Evolutionary conservation across 1,140 invertebrate genomes (phyloP).

Genomic region (Hypsibius dujardini): DNA sequence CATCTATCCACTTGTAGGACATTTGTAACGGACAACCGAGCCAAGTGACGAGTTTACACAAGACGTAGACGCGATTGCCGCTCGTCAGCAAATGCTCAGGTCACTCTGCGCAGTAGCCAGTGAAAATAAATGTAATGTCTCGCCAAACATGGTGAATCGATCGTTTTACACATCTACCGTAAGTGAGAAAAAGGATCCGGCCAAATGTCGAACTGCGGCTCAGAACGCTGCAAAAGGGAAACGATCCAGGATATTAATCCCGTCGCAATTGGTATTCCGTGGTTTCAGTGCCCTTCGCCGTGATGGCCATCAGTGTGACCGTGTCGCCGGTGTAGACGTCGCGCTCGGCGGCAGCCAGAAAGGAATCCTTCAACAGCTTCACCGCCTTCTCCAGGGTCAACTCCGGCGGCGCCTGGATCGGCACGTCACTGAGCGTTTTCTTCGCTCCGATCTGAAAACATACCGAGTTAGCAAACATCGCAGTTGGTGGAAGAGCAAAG

Average conservation of each 20-base stretch:
- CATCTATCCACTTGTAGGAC: no score
- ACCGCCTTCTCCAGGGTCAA: slow-evolving; percentile 60
- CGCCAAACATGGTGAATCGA: no score
- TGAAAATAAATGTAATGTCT: no score
- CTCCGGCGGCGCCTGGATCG: slow-evolving; percentile 31
- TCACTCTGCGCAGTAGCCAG: no score
- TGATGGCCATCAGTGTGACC: neutral
- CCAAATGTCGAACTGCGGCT: no score
- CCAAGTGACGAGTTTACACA: no score
- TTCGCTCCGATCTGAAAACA: slow-evolving; percentile 52
- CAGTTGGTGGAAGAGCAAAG: neutral
- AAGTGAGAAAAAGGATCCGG: no score
- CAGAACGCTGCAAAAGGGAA: neutral
- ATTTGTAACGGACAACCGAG: no score
- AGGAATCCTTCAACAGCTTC: slow-evolving; percentile 73
- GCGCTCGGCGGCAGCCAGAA: slow-evolving; percentile 85
- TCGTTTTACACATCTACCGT: no score
- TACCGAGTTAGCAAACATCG: neutral
- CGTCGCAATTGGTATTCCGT: slow-evolving; percentile 8
- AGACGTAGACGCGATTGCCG: no score
- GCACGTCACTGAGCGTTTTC: slow-evolving; percentile 52
- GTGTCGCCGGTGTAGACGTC: slow-evolving; percentile 88
- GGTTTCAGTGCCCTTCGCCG: neutral
- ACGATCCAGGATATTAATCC: slow-evolving; percentile 2
- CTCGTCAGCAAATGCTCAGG: no score